Evolutionary conservation across 2,797 vertebrate genomes (phyloP).

Genomic region (Falco concolor): DNA sequence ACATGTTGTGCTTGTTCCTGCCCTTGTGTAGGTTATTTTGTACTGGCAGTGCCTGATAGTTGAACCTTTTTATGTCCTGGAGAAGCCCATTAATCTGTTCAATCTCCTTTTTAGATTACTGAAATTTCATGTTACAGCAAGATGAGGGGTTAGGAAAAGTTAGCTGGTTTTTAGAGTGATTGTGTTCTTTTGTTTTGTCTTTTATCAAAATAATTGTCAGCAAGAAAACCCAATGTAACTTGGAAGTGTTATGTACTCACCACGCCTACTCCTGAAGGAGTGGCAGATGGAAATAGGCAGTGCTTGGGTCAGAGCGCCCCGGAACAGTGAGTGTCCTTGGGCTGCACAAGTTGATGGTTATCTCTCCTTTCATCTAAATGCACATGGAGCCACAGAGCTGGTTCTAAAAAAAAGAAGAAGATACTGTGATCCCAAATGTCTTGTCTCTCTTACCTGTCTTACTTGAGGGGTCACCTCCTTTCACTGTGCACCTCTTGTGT

Average conservation of each 20-base stretch:
- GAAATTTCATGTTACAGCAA: background rate
- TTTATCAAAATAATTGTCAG: background rate
- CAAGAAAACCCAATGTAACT: background rate
- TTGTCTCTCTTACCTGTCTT: background rate
- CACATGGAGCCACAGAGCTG: background rate
- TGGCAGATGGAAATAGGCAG: background rate
- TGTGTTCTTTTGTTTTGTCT: background rate
- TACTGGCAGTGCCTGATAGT: background rate
- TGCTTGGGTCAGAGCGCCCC: background rate
- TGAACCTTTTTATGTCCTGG: background rate
- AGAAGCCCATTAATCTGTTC: background rate
- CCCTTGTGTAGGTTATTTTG: background rate
- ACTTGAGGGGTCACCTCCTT: background rate
- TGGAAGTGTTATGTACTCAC: background rate
- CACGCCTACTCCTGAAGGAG: background rate
- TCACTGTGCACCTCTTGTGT: background rate
- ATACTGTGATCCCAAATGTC: background rate
- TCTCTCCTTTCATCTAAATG: background rate
- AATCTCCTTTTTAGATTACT: background rate
- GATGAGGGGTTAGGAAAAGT: background rate
- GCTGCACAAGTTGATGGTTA: background rate
- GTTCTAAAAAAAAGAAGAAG: background rate
- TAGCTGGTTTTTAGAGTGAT: background rate
- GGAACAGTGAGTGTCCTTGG: background rate
- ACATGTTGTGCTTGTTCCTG: background rate